These are phyloP conservation scores for Anser brachyrhynchus DNA, from an alignment of 2,113 vertebrate species.

Conservation along the genomic window DNA sequence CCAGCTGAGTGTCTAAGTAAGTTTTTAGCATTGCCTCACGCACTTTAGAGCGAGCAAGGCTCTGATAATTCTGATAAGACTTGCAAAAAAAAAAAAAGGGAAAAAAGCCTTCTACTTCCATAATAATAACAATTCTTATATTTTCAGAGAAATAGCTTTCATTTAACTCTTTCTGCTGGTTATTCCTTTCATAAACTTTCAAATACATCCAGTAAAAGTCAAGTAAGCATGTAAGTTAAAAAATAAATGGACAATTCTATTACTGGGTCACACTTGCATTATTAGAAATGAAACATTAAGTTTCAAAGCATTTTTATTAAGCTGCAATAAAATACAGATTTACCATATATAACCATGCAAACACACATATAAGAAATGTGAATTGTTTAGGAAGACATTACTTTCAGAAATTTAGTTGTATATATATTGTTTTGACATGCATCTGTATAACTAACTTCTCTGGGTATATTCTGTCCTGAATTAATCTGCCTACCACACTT, in stretches of 20 bases:
- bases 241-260: not conserved
- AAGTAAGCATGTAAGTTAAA: not conserved
- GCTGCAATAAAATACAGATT: not conserved
- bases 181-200: not conserved
- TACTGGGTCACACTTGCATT: not conserved
- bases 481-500: not conserved
- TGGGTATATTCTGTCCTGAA: not conserved
- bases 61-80: not conserved
- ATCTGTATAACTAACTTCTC: not conserved
- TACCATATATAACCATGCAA: not conserved
- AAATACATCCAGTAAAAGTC: not conserved
- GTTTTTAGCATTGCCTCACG: not conserved
- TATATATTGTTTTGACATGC: not conserved
- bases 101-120: not conserved
- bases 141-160: not conserved
- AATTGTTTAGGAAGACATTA: not conserved
- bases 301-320: not conserved
- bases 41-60: not conserved
- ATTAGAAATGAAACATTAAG: not conserved
- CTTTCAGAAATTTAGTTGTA: not conserved
- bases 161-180: not conserved
- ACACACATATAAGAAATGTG: not conserved
- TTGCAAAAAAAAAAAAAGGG: not conserved
- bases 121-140: not conserved
- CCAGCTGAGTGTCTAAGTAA: not conserved